Conservation (phyloP, 2,888 invertebrate genomes). For the Eupsilia transversa region DNA sequence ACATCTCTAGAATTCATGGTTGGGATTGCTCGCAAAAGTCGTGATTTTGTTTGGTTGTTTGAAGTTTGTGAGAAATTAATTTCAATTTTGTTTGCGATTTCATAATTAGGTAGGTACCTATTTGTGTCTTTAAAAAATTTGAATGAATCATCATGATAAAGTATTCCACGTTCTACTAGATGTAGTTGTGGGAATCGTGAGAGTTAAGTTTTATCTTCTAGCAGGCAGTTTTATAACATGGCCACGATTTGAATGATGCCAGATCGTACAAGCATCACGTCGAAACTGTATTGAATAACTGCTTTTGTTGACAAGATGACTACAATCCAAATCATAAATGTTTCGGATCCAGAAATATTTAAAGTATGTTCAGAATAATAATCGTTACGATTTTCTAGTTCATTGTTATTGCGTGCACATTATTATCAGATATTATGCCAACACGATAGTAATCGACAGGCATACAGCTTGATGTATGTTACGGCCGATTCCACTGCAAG, state of each 20-base stretch:
- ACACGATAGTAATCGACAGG: slow-evolving; percentile 36
- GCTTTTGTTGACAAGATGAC: slow-evolving; percentile 3
- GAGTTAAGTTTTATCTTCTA: slow-evolving; percentile 15
- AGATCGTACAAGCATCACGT: slow-evolving; percentile 12
- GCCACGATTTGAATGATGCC: slow-evolving; percentile 18
- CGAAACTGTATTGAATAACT: slow-evolving; percentile 20
- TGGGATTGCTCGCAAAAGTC: not conserved
- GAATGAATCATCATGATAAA: slow-evolving; percentile 6
- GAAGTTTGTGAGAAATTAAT: not conserved
- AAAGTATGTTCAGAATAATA: slow-evolving; percentile 9
- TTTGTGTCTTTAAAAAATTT: not conserved
- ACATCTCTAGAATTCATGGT: not conserved
- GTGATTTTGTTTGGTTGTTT: not conserved
- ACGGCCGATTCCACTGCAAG: slow-evolving; percentile 49
- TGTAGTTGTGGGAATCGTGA: slow-evolving; percentile 34
- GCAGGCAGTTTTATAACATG: slow-evolving; percentile 14
- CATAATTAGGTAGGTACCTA: not conserved
- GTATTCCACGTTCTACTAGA: not conserved
- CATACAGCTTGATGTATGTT: slow-evolving; percentile 41
- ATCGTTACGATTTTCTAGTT: slow-evolving; percentile 33
- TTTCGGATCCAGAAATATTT: not conserved
- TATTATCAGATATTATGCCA: slow-evolving; percentile 39
- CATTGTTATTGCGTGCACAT: slow-evolving; percentile 32
- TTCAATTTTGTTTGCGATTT: not conserved
- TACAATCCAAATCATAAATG: not conserved